Evolutionary conservation across 2,113 vertebrate species (phyloP).

Genomic region (Lampris megalopsis): DNA sequence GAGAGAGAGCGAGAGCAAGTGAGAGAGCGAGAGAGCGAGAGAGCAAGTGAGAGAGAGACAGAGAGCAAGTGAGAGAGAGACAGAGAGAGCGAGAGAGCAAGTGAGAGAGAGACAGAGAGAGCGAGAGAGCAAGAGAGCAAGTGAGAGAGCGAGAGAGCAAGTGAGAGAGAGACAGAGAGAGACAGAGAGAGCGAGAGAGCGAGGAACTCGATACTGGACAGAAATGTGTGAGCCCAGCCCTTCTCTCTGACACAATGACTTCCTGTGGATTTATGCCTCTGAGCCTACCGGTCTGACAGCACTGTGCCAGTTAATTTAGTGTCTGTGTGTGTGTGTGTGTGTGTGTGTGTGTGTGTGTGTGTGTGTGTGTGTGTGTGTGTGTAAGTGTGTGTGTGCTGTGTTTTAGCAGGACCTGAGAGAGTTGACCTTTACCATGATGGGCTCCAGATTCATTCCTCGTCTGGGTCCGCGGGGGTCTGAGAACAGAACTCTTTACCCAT

Average conservation of each 20-base stretch:
- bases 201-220: constrained; percentile 54
- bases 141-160: not conserved
- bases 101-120: too few species aligned
- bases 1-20: too few species aligned
- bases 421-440: constrained; percentile 38
- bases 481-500: not conserved
- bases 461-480: not conserved
- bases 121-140: too few species aligned
- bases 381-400: not conserved
- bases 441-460: not conserved
- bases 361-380: constrained; percentile 3
- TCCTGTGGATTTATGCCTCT: constrained; percentile 36
- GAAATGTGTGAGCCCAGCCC: constrained; percentile 39
- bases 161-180: constrained; percentile 9
- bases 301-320: not conserved
- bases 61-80: too few species aligned
- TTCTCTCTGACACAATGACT: constrained; percentile 41
- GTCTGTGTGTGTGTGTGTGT: not conserved
- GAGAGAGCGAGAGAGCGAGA: too few species aligned
- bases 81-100: too few species aligned
- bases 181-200: constrained; percentile 24
- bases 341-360: not conserved
- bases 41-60: too few species aligned
- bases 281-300: constrained; percentile 14
- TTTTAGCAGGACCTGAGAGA: constrained; percentile 27